Percentiles rank a stretch among this genome's conserved stretches.
Evolutionary conservation across 2,113 vertebrate species (phyloP).

Genomic region (Calyptommatus sinebrachiatus): DNA sequence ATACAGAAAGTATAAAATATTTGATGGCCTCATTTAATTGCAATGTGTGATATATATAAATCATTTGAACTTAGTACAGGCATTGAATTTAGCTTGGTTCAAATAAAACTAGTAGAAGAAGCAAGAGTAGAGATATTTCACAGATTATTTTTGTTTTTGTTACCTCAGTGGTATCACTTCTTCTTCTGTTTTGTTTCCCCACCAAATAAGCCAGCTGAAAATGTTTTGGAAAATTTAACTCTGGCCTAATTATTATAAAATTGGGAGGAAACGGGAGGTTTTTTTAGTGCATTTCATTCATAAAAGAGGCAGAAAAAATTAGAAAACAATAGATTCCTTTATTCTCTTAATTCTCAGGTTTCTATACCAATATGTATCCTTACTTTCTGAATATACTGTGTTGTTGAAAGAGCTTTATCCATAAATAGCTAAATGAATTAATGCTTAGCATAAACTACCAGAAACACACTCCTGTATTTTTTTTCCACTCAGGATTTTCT

Average conservation of each 20-base stretch:
- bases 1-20: background rate
- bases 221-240: background rate
- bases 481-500: constrained; percentile 20
- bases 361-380: constrained; percentile 2
- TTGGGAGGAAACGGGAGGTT: background rate
- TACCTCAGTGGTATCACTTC: no score
- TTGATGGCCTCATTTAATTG: background rate
- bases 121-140: background rate
- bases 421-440: constrained; percentile 28
- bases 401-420: constrained; percentile 49
- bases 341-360: constrained; percentile 42
- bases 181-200: background rate
- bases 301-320: background rate
- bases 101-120: background rate
- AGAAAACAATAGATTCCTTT: constrained; percentile 52
- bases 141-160: no score
- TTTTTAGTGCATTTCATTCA: constrained; percentile 29
- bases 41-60: background rate
- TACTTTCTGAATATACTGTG: constrained; percentile 55
- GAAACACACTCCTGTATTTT: constrained; percentile 12
- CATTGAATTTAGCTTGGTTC: background rate
- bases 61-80: background rate
- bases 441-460: constrained; percentile 7
- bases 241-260: constrained; percentile 49
- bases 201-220: constrained; percentile 14